Evolutionary conservation across 2,113 vertebrate species (phyloP), one percentile per base, ranked within the genome.

Genomic region (Murina feae): DNA sequence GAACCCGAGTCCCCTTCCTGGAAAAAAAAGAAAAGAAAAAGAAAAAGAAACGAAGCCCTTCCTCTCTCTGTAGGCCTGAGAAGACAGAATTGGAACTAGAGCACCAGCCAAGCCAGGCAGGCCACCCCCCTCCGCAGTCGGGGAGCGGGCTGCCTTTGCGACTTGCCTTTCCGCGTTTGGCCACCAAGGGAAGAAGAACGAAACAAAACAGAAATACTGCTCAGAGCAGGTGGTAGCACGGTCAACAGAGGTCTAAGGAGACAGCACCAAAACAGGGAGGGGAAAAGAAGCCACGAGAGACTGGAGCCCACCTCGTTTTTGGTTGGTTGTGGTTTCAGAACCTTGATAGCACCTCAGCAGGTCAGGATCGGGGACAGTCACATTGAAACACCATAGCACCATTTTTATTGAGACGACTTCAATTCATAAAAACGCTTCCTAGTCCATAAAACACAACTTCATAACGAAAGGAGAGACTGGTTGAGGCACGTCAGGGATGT

Each of bases 371-470:
- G 97, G 98, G 97, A 98, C 91, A 98, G 96, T 97, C 98, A 97
- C 91, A 96, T 98, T 98, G 92, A 97, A 98, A 98, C 98, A 98
- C 98, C 98, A 80, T 98, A 98, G 98, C 98, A 98, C 98, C 98
- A 97, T 98, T 98, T 98, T 93, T 95, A 98, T 97, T 95, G 96
- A 98, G 94, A 98, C 98, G 89, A 97, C 98, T 98, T 98, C 96
- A 97, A 91, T 96, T 98, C 87, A 98, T 98, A 98, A 98, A 98
- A 98, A 98, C 69, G 96, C 98, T 98, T 97, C 97, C 97, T 97
- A 98, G 97, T 97, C 98, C 97, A 96, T 97, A 96, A 97, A 97
- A 97, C 97, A 94, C 95, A 97, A 97, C 95, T 96, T 97, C 97
- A 97, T 97, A 98, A 97, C 97, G 91, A 98, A 98, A 98, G 97